Conservation (phyloP, 2,888 invertebrate genomes). For the Zaprionus lineosus region DNA sequence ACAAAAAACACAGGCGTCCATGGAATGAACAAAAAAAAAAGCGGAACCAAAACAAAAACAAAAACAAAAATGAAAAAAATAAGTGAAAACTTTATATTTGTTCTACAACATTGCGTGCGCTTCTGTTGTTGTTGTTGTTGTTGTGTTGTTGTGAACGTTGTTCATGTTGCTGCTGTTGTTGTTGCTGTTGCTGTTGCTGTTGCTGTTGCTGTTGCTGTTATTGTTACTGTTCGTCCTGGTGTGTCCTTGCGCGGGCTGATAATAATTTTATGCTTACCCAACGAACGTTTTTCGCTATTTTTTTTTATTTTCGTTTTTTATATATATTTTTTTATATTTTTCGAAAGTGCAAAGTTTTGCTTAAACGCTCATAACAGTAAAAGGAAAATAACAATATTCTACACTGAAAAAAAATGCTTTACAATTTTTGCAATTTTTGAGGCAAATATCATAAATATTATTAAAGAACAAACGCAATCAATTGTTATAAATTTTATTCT, state of each 20-base stretch:
- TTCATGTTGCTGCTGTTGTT: conserved; percentile 9
- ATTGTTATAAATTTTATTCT: no score
- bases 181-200: conserved; percentile 18
- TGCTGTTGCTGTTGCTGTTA: conserved; percentile 24
- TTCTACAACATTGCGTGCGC: conserved; percentile 66
- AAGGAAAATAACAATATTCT: conserved; percentile 49
- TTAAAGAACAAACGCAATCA: neutral
- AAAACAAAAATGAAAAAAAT: conserved; percentile 29
- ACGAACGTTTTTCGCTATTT: conserved; percentile 51
- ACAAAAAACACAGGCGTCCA: conserved; percentile 33
- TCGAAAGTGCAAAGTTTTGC: conserved; percentile 67
- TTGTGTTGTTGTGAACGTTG: conserved; percentile 20
- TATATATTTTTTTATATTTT: conserved; percentile 23
- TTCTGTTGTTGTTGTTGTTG: conserved; percentile 27
- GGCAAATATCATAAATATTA: neutral
- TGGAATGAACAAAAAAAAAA: conserved; percentile 38
- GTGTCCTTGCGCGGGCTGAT: conserved; percentile 58
- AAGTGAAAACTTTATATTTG: conserved; percentile 71
- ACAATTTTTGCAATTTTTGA: neutral
- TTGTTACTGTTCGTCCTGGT: no score
- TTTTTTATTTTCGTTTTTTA: conserved; percentile 21
- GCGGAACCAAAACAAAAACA: neutral
- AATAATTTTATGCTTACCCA: conserved; percentile 73
- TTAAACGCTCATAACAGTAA: conserved; percentile 72
- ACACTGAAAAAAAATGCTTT: conserved; percentile 5